Conservation (phyloP, 2,113 vertebrate species). For the Rhinolophus ferrumequinum region DNA sequence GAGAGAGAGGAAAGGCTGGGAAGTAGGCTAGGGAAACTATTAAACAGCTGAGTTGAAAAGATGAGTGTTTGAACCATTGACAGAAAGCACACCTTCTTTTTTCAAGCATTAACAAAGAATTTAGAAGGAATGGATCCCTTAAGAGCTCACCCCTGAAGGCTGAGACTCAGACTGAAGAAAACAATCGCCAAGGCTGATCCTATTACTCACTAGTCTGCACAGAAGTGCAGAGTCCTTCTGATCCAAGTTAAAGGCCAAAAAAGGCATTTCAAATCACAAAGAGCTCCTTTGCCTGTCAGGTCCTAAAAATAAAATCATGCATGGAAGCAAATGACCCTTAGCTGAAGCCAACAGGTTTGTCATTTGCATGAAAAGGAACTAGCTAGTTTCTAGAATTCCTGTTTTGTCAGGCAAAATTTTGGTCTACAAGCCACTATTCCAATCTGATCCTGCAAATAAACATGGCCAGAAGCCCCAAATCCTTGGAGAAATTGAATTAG, state of each 20-base stretch:
- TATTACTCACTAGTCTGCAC: not conserved
- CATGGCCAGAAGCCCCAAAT: not conserved
- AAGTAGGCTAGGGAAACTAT: not conserved
- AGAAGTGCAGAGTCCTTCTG: not conserved
- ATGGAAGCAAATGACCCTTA: not conserved
- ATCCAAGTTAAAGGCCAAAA: not conserved
- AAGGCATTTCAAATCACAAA: not conserved
- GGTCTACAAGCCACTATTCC: not conserved
- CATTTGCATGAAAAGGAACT: not conserved
- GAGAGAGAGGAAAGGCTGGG: not conserved
- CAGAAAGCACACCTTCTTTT: not conserved
- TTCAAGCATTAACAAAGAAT: conserved; percentile 55
- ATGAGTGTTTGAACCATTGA: not conserved
- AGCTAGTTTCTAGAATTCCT: not conserved
- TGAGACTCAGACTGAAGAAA: not conserved
- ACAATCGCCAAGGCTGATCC: not conserved
- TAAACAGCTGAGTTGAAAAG: not conserved
- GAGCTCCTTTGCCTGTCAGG: not conserved
- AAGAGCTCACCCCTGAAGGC: not conserved
- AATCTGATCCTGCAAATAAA: not conserved
- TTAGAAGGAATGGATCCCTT: conserved; percentile 11
- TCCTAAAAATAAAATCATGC: not conserved
- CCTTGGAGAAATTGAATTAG: not conserved
- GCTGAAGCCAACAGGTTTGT: not conserved
- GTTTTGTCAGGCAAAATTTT: not conserved